Base-by-base conservation (phyloP, 1,140 invertebrate species). In the Caenorhabditis tropicalis region DNA sequence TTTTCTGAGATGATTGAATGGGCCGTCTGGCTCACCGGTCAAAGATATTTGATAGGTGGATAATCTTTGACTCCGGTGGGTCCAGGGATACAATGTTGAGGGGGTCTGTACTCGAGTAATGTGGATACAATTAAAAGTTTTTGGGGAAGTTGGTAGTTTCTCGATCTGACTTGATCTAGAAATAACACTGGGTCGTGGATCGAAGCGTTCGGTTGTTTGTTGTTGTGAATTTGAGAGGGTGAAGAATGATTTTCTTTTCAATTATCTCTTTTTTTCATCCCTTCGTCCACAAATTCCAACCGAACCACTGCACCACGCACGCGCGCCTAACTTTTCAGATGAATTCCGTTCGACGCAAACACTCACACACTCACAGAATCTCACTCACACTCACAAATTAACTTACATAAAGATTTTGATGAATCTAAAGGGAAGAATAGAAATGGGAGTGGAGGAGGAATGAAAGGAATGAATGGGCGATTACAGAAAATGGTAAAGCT, bases 1-100 rank as follows among this genome's bases (percentile, higher is more conserved):
- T 43, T 74, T 65, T 74, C 39, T 74, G 65, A 74, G 65, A 74
- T 74, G 65, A 74, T 43, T 33, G 65, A 74, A 74, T 74, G 65
- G 36, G 36, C 21, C n/a, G 36, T 74, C 33, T 21, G 36, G 16
- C 65, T 74, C 65, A 74, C 65, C 65, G 65, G 65, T 74, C 65
- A 43, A 43, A 74, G 65, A 74, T n/a, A 36, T 74, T 43, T 27
- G 36, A 43, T 9, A 65, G 19, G 36, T 43, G 36, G 36, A 12
- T 24, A 29, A 74, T 74, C 65, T 74, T 31, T 74, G 65, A 74
- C 65, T 5, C 65, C 65, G 65, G 65, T 74, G 65, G 65, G 65
- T 43, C 65, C 65, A 46, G 36, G 43, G 65, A 74, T 74, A 74
- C 65, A 74, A 74, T 74, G 65, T 74, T 74, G 65, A 74, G 65